Conservation (phyloP, 2,888 invertebrate species). For the Polyommatus iphigenia region DNA sequence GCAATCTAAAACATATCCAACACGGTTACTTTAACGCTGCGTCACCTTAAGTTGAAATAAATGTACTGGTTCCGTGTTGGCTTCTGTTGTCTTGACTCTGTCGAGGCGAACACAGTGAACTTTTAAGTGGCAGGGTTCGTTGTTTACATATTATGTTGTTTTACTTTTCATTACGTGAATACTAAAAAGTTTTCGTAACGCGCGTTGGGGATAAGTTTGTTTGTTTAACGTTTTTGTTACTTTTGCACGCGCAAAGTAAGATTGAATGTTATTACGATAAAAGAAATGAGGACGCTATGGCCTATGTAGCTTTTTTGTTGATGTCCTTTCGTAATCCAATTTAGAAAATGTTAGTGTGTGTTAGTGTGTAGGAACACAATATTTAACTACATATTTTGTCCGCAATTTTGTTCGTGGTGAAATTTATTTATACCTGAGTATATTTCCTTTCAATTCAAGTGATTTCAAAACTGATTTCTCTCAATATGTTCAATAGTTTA, state of each 20-base stretch:
- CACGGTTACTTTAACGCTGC: too few species aligned
- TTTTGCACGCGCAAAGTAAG: background rate
- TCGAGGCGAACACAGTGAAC: background rate
- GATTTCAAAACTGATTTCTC: too few species aligned
- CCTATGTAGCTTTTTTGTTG: background rate
- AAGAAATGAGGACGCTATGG: background rate
- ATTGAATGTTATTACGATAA: background rate
- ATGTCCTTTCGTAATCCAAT: background rate
- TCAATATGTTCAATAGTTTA: too few species aligned
- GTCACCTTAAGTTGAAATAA: conserved; percentile 5
- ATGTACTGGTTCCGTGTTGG: background rate
- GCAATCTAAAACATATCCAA: too few species aligned
- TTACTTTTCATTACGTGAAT: background rate
- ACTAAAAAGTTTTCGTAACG: background rate
- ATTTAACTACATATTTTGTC: too few species aligned
- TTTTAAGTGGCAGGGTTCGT: background rate
- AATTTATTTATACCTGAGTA: too few species aligned
- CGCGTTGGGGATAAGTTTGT: background rate
- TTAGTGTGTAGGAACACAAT: too few species aligned
- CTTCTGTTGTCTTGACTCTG: background rate
- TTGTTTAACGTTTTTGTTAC: conserved; percentile 6
- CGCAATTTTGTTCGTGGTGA: too few species aligned
- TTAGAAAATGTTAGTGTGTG: background rate
- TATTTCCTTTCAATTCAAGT: too few species aligned
- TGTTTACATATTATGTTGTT: background rate